These are phyloP conservation scores for Lepidothrix coronata DNA, from an alignment of 2,113 vertebrate genomes.

Conservation along the genomic window DNA sequence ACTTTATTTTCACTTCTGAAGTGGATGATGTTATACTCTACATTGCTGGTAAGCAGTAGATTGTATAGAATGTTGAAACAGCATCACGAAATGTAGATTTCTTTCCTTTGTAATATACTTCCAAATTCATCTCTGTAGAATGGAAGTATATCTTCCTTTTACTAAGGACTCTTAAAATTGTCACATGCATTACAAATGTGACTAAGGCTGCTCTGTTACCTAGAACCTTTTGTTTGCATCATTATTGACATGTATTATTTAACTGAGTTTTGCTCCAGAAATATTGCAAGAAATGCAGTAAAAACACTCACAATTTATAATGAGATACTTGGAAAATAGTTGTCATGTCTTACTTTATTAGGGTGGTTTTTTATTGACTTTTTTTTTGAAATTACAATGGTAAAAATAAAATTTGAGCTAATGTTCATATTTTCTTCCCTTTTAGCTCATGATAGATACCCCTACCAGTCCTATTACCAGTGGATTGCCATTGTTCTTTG, in stretches of 20 bases:
- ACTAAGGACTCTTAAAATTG: background rate
- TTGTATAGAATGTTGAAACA: background rate
- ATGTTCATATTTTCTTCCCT: constrained; percentile 19
- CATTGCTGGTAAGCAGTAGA: background rate
- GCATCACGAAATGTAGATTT: background rate
- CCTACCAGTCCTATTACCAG: constrained; percentile 98
- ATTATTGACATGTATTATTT: background rate
- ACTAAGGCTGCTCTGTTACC: background rate
- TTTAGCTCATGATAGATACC: constrained; percentile 98
- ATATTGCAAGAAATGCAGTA: background rate
- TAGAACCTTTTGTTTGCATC: background rate
- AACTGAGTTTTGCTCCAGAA: background rate
- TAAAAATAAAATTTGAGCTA: background rate
- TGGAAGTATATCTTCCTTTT: background rate
- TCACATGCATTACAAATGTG: background rate
- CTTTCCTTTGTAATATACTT: background rate
- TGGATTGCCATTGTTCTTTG: constrained; percentile 97
- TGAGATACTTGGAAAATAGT: background rate
- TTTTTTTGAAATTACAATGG: background rate
- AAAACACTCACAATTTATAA: background rate
- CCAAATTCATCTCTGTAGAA: background rate
- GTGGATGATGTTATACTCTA: background rate
- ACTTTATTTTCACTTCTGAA: background rate
- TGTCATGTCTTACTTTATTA: background rate
- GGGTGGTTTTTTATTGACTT: background rate